Base-by-base conservation (phyloP, 1,140 invertebrate species). In the Lepidurus couesii region DNA sequence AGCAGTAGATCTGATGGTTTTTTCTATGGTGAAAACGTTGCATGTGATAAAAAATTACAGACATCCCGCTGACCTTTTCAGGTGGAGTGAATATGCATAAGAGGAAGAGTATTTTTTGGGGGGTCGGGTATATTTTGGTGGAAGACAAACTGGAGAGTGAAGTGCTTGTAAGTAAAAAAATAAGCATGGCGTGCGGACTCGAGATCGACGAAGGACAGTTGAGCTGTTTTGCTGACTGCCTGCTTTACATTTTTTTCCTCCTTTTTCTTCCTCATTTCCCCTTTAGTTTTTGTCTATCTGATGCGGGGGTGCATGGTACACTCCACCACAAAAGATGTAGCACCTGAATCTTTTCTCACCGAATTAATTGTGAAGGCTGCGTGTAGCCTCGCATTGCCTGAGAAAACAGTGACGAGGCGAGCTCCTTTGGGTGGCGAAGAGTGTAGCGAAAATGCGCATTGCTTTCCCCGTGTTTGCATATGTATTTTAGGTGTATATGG, bases 261-360 rank as follows among this genome's bases (percentile, higher is more conserved):
- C 53, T n/a, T 65, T 65, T 65, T 16, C 16, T 13, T 65, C 53
- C 53, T 3, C 34, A 34, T 65, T 65, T 65, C 13, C 21, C 6
- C 21, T 1, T 21, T n/a, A 7, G 6, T 65, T 16, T 13, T 13
- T 65, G 4, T 21, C 53, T 65, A 65, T 65, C 21, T 65, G 4
- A 65, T 65, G 53, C 53, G 53, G 53, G 53, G 53, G 53, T 65
- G 53, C 16, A 65, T 16, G 53, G 53, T 21, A 65, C 16, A 21
- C 53, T 21, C 21, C 7, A 65, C 53, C 53, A 65, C 53, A 65
- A 65, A 65, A 65, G 53, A 65, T 65, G 53, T 65, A 65, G 53
- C 53, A 65, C 53, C 53, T 65, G 53, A 65, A 65, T 65, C 53
- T 65, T 65, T 65, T 65, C 53, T 65, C 53, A 65, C 53, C 53